Percentiles rank a stretch among this genome's conserved stretches.
These are phyloP conservation scores for Sphecodes monilicornis DNA, from an alignment of 2,888 invertebrate species.

Conservation along the genomic window DNA sequence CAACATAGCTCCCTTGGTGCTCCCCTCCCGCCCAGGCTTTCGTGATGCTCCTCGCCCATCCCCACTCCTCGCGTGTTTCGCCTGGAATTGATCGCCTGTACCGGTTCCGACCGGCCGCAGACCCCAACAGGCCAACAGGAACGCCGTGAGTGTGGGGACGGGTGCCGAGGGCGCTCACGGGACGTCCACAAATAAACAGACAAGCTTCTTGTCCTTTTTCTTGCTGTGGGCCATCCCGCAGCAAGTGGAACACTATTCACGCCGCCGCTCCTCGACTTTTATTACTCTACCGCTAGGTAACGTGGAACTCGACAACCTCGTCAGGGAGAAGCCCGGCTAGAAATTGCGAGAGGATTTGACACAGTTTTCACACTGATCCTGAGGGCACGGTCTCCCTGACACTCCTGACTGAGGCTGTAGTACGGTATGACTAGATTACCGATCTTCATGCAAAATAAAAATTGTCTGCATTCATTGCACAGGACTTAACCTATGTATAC, in stretches of 20 bases:
- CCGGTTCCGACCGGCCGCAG: slow-evolving; percentile 5
- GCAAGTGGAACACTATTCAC: slow-evolving; percentile 1
- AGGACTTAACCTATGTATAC: too few relatives aligned
- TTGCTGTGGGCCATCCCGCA: background rate
- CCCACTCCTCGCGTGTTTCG: background rate
- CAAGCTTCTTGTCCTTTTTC: background rate
- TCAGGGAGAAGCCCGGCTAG: background rate
- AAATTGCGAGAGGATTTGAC: background rate
- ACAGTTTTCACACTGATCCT: background rate
- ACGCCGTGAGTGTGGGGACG: background rate
- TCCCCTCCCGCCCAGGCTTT: background rate
- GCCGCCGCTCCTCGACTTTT: background rate
- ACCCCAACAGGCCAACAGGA: background rate
- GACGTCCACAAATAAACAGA: background rate
- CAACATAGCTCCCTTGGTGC: background rate
- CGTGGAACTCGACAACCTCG: background rate
- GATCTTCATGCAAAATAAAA: too few relatives aligned
- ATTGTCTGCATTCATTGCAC: too few relatives aligned
- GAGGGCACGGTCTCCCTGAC: too few relatives aligned
- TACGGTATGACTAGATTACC: too few relatives aligned
- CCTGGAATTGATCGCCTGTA: background rate
- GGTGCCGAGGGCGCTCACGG: background rate
- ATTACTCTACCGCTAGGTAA: background rate
- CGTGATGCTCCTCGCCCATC: background rate
- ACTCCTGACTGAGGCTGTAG: too few relatives aligned